Percentiles rank a stretch among this genome's conserved stretches.
Conservation (phyloP, 1,140 invertebrate genomes). For the Drosophila lacteicornis region DNA sequence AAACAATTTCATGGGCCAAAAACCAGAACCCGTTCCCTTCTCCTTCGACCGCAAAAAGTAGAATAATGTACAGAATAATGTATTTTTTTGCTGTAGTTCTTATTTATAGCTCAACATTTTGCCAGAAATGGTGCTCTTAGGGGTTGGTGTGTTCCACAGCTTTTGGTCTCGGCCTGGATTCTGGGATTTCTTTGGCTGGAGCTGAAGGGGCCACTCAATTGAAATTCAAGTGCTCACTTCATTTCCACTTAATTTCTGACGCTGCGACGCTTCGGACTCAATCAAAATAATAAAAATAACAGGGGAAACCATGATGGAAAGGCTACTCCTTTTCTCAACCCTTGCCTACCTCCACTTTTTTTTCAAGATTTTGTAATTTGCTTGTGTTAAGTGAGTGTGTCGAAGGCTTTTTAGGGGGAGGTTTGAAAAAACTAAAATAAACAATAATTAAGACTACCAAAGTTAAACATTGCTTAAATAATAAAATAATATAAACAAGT, state of each 20-base stretch:
- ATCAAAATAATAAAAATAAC: conserved; percentile 43
- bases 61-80: conserved; percentile 50
- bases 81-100: conserved; percentile 35
- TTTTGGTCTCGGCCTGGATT: conserved; percentile 7
- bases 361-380: not conserved
- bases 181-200: conserved; percentile 8
- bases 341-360: not conserved
- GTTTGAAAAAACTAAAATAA: not conserved
- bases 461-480: too few relatives aligned
- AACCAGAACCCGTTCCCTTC: conserved; percentile 31
- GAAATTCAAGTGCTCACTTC: conserved; percentile 68
- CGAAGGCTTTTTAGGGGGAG: too few relatives aligned
- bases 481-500: too few relatives aligned
- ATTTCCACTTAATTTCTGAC: conserved; percentile 60
- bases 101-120: conserved; percentile 37
- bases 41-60: conserved; percentile 36
- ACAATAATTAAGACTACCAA: too few relatives aligned
- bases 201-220: conserved; percentile 45
- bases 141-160: conserved; percentile 26
- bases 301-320: not conserved
- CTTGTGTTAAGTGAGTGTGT: not conserved
- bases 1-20: conserved; percentile 52
- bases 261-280: conserved; percentile 47
- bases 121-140: conserved; percentile 26
- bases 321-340: not conserved